Base-by-base conservation (phyloP, 2,888 invertebrate genomes). In the Terebella lapidaria region DNA sequence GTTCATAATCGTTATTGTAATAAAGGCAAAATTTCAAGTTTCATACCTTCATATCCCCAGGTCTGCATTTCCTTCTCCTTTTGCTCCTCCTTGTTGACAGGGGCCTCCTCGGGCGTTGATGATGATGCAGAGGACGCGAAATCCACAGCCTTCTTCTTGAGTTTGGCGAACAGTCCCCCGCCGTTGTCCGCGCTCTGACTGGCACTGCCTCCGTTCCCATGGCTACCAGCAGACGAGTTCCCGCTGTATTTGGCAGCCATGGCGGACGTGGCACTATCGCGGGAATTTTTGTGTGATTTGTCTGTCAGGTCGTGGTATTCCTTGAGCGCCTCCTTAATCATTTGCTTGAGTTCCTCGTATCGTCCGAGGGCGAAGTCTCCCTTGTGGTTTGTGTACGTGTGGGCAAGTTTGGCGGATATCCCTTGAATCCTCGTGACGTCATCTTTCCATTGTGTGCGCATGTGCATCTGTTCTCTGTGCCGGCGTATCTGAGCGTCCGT, bases 281-380 rank as follows among this genome's bases (percentile, higher is more conserved):
- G 42, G 10, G 42, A 10, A n/a, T 35, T 15, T n/a, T 35, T 35
- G 10, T 35, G 42, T n/a, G 42, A 35, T n/a, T 35, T 35, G 10
- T 35, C 10, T n/a, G n/a, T 35, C 42, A 35, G 42, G n/a, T 35
- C 42, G 27, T 55, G 15, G 57, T 49, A 56, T 25, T 62, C 51
- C 46, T 42, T 22, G 20, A 62, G 35, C 2, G 64, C 58, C 20
- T 56, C 56, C 49, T 66, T 66, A 25, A 66, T 64, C 66, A 66
- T 66, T n/a, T 29, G 30, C 42, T 66, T 66, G 28, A 66, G 49
- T 25, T 60, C 58, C 26, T 66, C 66, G 46, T 66, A 66, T 24
- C 66, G 46, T n/a, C 61, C 59, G 35, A 66, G 26, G 24, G 64
- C 64, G 27, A 66, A 62, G 47, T 60, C 62, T 0, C 60, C 62